These are phyloP conservation scores for Tetranychus truncatus DNA, from an alignment of 2,888 invertebrate species.

Conservation along the genomic window DNA sequence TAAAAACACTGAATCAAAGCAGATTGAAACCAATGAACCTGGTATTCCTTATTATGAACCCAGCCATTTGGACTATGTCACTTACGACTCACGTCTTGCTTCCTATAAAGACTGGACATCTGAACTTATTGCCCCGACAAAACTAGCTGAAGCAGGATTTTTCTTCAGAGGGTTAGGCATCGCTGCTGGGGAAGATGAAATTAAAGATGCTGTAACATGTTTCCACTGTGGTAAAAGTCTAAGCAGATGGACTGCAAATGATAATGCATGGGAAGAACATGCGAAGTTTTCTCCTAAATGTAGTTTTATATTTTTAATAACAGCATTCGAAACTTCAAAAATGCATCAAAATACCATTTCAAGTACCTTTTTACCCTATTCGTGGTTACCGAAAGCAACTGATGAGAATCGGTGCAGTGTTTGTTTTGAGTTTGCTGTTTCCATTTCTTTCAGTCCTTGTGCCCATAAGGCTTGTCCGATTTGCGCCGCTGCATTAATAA, in stretches of 20 bases:
- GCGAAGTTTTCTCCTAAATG: background rate
- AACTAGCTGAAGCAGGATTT: background rate
- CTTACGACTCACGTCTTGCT: background rate
- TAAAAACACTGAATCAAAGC: background rate
- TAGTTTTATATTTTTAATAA: background rate
- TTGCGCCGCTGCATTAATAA: background rate
- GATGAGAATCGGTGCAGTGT: background rate
- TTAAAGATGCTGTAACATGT: background rate
- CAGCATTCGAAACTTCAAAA: background rate
- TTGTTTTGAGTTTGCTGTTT: background rate
- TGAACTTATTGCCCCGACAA: background rate
- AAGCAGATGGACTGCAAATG: background rate
- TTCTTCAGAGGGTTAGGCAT: background rate
- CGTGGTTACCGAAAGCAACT: background rate
- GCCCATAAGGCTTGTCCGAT: slow-evolving; percentile 33
- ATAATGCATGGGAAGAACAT: background rate
- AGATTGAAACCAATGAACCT: background rate
- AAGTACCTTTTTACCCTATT: background rate
- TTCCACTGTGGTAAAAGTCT: background rate
- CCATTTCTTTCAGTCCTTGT: slow-evolving; percentile 30
- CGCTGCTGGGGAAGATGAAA: background rate
- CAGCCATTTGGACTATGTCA: background rate
- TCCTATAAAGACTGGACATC: background rate
- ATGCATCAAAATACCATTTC: background rate
- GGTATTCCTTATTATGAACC: background rate